These are phyloP conservation scores for Corythoichthys haematopterus DNA, from an alignment of 2,113 vertebrate genomes.

Conservation along the genomic window DNA sequence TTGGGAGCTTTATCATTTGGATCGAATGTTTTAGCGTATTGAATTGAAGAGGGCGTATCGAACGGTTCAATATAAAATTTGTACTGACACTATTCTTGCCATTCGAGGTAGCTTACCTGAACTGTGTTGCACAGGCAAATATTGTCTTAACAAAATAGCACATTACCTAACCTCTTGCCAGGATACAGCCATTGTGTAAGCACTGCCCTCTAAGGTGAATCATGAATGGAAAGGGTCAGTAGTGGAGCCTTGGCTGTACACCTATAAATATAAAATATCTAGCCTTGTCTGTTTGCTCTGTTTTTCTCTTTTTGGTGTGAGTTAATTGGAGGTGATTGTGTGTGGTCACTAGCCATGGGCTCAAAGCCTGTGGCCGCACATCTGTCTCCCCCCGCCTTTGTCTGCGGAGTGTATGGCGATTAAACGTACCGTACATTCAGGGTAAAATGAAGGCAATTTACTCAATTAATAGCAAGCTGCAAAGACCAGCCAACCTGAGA, in stretches of 20 bases:
- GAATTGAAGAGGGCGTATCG: too few relatives aligned
- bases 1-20: too few relatives aligned
- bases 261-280: conserved; percentile 62
- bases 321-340: conserved; percentile 61
- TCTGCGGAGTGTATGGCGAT: conserved; percentile 29
- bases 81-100: conserved; percentile 3
- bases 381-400: conserved; percentile 40
- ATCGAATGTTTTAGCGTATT: too few relatives aligned
- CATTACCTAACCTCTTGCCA: conserved; percentile 63
- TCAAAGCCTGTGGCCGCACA: conserved; percentile 43
- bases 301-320: conserved; percentile 40
- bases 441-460: conserved; percentile 34
- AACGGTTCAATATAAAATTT: not conserved
- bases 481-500: conserved; percentile 9
- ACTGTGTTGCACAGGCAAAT: conserved; percentile 13
- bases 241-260: conserved; percentile 39
- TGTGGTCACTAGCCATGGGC: conserved; percentile 45
- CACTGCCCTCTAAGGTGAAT: conserved; percentile 46
- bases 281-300: conserved; percentile 57
- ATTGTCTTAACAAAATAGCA: conserved; percentile 30
- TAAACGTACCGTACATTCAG: conserved; percentile 15
- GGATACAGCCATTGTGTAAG: conserved; percentile 52
- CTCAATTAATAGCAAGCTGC: conserved; percentile 3
- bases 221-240: conserved; percentile 44
- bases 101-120: conserved; percentile 9